A percentile compares a stretch with the other conserved stretches of the same genome.
Evolutionary conservation across 2,797 vertebrate genomes (phyloP).

Genomic region (Melopsittacus undulatus): DNA sequence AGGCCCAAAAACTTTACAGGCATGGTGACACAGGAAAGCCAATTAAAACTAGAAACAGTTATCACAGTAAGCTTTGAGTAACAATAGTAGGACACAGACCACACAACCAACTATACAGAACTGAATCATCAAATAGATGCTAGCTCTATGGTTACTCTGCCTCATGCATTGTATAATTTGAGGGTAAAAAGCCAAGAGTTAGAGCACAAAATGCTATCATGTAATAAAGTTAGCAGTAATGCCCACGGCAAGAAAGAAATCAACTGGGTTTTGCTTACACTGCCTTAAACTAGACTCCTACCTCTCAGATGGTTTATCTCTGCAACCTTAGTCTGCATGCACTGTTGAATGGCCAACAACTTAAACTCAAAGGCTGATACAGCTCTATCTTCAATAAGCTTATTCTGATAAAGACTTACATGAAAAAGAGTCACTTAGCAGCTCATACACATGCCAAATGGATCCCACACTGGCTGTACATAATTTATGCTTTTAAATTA

Average conservation of each 20-base stretch:
- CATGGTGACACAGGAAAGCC: background rate
- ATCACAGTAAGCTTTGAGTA: background rate
- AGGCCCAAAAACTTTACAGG: background rate
- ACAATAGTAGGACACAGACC: background rate
- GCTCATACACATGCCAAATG: background rate
- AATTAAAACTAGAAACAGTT: background rate
- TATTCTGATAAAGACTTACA: background rate
- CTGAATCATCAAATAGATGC: background rate
- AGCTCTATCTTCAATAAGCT: background rate
- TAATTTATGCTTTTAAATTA: background rate
- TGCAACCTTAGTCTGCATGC: background rate
- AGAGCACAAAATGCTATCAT: background rate
- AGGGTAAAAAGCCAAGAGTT: background rate
- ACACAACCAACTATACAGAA: background rate
- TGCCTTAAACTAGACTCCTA: background rate
- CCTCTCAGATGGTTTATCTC: background rate
- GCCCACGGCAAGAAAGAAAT: background rate
- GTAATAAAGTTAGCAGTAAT: background rate
- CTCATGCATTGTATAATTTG: accelerated
- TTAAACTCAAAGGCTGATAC: background rate
- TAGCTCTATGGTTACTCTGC: background rate
- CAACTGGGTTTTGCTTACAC: background rate
- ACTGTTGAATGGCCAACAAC: background rate
- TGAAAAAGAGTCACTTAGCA: background rate
- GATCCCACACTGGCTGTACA: background rate